Evolutionary conservation across 64 coral and sea anemone species (phyloP), one percentile per base, ranked within the genome.

Genomic region (Acropora tenuis): DNA sequence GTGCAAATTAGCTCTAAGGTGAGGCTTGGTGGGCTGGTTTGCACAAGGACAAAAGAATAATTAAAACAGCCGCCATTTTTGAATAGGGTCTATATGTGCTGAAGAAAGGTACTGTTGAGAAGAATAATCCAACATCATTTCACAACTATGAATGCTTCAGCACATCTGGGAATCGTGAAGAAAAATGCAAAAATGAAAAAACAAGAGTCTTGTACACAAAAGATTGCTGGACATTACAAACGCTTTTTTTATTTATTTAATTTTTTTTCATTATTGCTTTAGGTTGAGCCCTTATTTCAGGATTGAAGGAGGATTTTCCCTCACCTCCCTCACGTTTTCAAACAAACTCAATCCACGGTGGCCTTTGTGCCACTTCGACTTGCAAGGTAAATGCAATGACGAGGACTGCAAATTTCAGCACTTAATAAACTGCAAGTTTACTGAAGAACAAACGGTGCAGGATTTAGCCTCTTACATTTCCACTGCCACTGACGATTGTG

Each of bases 331-430:
- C 5, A 87, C 95, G 12, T 91, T 80, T 57, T 72, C 95, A 43
- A 84, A 93, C 20, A 97, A 97, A 84, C 57, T 97, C 1, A 87
- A 94, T 19, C 92, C 92, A 4, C 41, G 1, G 2, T 84, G 78
- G 47, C 73, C 85, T 10, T 11, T 94, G 0, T 97, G 95, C 46
- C 88, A 60, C 61, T 97, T 83, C 85, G 95, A 97, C 44, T 59
- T 97, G 8, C 87, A 97, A 90, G 95, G 95, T 53, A 75, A 79
- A 46, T 97, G 95, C 59, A 97, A 97, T 85, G 95, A 97, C 66
- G 95, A 94, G 80, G 92, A 97, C 19, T 97, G 95, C 66, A 63
- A 55, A 40, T 81, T 82, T 43, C 95, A 97, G 17, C 95, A 97
- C 86, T 30, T 65, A 0, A 87, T 50, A 16, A 78, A 91, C 8